Base-by-base conservation (phyloP, 2,113 vertebrate genomes). In the Vimba vimba region DNA sequence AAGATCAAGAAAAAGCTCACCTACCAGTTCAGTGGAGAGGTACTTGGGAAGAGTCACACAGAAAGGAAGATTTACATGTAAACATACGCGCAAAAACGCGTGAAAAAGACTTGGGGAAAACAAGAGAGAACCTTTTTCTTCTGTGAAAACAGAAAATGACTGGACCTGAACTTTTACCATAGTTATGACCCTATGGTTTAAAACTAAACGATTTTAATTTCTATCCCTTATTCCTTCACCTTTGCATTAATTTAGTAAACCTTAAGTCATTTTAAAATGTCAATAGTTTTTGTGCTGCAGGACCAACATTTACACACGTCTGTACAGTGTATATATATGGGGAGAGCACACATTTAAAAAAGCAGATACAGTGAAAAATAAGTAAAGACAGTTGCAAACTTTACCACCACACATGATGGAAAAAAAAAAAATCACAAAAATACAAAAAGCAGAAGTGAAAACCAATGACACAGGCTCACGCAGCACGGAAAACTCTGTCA, bases 1-100 rank as follows among this genome's bases (percentile, higher is more conserved):
- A 99, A 99, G 92, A 97, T 99, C 43, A 99, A 99, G 95, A 98
- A 99, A 94, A 99, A 99, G 95, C 93, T 99, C 90, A 99, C 97
- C 0, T 99, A 99, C 91, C 97, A 99, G 95, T 99, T 99, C 95
- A 99, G 98, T 25, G 97, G 97, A 39, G 98, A 99, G 91, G 97
- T 99, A 80, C 95, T 99, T 92, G 97, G 96, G 90, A 98, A 96
- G 85, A 94, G 86, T 87, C 91, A 94, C 92, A 90, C 90, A 27
- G 97, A 97, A 76, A 96, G 97, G 90, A 97, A 97, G 93, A 78
- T 94, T 86, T 98, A 96, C 87, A 95, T 96, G 95, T 94, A 94
- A 86, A 79, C 25, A 75, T 30, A 71, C 27, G 50, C 10, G 66
- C 36, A 62, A 47, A 25, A 66, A 69, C 36, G 64, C 8, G 27